Evolutionary conservation across 2,113 vertebrate genomes (phyloP).

Genomic region (Larimichthys crocea): DNA sequence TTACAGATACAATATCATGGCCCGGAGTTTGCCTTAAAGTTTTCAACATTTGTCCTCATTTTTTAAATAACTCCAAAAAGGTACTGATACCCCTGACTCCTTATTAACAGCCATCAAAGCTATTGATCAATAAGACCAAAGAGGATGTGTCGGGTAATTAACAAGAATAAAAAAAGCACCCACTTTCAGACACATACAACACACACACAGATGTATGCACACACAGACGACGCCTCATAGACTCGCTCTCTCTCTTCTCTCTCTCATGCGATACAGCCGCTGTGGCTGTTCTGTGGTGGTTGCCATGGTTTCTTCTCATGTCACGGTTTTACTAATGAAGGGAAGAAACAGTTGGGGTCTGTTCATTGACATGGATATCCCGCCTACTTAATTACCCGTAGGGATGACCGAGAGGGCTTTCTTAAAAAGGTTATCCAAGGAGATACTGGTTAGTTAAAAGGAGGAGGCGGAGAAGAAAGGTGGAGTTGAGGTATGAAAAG

Average conservation of each 20-base stretch:
- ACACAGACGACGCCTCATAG: conserved; percentile 5
- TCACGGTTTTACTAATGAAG: conserved; percentile 77
- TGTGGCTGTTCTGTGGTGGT: conserved; percentile 51
- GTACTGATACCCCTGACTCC: neutral
- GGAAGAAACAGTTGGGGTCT: conserved; percentile 63
- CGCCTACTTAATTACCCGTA: conserved; percentile 42
- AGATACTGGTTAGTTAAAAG: neutral
- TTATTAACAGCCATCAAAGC: conserved; percentile 32
- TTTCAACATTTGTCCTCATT: neutral
- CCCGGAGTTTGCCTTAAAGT: too few relatives aligned
- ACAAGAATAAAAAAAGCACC: neutral
- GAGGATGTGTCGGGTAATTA: conserved; percentile 27
- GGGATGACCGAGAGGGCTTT: conserved; percentile 38
- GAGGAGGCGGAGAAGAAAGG: neutral
- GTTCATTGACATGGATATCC: conserved; percentile 49
- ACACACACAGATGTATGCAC: conserved; percentile 8
- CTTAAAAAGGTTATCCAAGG: conserved; percentile 23
- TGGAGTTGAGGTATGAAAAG: neutral
- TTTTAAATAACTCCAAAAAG: neutral
- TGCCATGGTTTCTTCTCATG: conserved; percentile 70
- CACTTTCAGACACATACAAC: conserved; percentile 1
- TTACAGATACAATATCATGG: neutral
- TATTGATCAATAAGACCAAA: conserved; percentile 31
- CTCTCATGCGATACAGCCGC: conserved; percentile 36
- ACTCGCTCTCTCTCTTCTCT: conserved; percentile 19